Evolutionary conservation across 2,797 vertebrate species (phyloP), one percentile per base, ranked within the genome.

Genomic region (Pachyuromys duprasi): DNA sequence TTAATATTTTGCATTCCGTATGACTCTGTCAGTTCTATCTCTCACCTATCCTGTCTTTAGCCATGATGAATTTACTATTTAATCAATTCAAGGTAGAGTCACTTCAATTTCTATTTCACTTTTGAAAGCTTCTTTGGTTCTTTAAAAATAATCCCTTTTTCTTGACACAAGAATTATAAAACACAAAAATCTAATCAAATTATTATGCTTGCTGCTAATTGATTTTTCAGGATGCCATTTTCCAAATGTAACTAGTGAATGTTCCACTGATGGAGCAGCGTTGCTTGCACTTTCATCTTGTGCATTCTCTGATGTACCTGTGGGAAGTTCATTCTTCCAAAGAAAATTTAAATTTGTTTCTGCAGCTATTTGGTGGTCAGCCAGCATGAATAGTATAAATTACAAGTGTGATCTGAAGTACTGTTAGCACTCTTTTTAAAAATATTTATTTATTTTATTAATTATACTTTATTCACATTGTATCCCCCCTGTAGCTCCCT

Each of bases 341-440:
- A 69, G 15, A 92, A 88, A 8, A 70, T 70, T 90, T 69, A 87
- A 91, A 76, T 95, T 90, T 84, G 62, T 20, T 95, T 91, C 62
- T 93, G 57, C 3, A 31, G 80, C 1, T 90, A 49, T 9, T 20
- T 76, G 79, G 33, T 60, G 12, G 3, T 67, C 76, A 62, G 60
- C 6, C 24, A 93, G 33, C 2, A 57, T 0, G 57, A 88, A 9
- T 80, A 67, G 90, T 55, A 75, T 28, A 28, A 79, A 70, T 74
- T 87, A 89, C 15, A 89, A 24, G 22, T 91, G 7, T 31, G 86
- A 90, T 67, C 86, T 12, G n/a, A 55, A 86, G 53, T 33, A 3
- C 4, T 33, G 12, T 74, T 39, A 67, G 6, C 76, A n/a, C n/a
- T n/a, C n/a, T n/a, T n/a, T n/a, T n/a, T n/a, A n/a, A n/a, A n/a